Base-by-base conservation (phyloP, 1,140 invertebrate genomes). In the Maconellicoccus hirsutus region DNA sequence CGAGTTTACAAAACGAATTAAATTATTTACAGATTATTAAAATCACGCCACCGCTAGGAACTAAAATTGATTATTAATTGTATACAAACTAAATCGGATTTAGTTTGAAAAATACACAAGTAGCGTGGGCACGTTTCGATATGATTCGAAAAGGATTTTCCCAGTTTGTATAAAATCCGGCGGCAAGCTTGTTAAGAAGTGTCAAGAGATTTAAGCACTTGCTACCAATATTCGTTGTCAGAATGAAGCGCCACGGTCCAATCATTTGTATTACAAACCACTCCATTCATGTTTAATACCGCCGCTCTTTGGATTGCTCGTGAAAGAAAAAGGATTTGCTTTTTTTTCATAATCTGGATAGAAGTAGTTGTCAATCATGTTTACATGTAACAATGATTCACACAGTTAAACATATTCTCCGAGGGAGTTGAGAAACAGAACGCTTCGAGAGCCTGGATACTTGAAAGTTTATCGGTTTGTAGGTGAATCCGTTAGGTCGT, bases 121-220 rank as follows among this genome's bases (percentile, higher is more conserved):
- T 52, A 16, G 61, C 19, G 61, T 26, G 10, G 22, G 61, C 61
- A 22, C 61, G 61, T 66, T 25, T 66, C 25, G 21, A 26, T 66
- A 66, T 66, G 61, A 66, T 66, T 66, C 22, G 25, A 66, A 25
- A 22, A 66, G 61, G 61, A 66, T 66, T 66, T 66, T 26, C 21
- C 25, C 19, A 22, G 19, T 26, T 66, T 66, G 61, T 66, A 52
- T 66, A 66, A 66, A 26, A 4, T 4, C 25, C 6, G 61, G 61
- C 42, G 42, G 25, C 61, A 25, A 66, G 61, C 61, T 66, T 66
- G 61, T 66, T 66, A 66, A 66, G 61, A 66, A 23, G 61, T 66
- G 61, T 66, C 61, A 66, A 66, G 61, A 66, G 61, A 66, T 66
- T 66, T 66, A 66, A 66, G 12, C 42, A 52, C 42, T 52, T 52